Base-by-base conservation (phyloP, 2,797 vertebrate species). In the Neosilurus hyrtlii region DNA sequence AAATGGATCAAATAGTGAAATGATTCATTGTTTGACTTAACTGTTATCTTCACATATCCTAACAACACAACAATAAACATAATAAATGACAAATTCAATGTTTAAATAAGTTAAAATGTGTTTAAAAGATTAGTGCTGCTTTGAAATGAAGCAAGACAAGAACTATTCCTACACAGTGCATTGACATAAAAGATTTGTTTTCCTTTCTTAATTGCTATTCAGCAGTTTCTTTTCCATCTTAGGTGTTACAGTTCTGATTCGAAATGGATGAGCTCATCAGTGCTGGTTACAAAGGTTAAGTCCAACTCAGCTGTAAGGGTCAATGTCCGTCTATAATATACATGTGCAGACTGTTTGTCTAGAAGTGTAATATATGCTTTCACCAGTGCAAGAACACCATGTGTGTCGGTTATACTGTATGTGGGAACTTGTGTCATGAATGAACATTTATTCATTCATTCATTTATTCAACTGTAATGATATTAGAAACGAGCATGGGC, bases 261-360 rank as follows among this genome's bases (percentile, higher is more conserved):
- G 65, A 63, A 83, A 77, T 76, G 54, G 49, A 77, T 84, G 66
- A 87, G 86, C 54, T 87, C 81, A 83, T 78, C 80, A 82, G 9
- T 80, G 16, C n/a, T 79, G 61, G 86, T 93, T 93, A 83, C 96
- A 95, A 96, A 96, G 96, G 93, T 96, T 93, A 87, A 73, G 87
- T 92, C 89, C 93, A 95, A 92, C 92, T 91, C 82, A 94, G 87
- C 93, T 90, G 90, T 87, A 86, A 83, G 3, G 91, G 86, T 80
- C 92, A 93, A 95, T 95, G 95, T 96, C 89, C 92, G 89, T 30
- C 66, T 26, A 75, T 26, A 86, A 22, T 37, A 20, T 83, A 43
- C 26, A 5, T 76, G 20, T 86, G 37, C 80, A 63, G 1, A 57
- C 57, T 72, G 62, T 82, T 1, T 77, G 52, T 83, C 51, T 74